Evolutionary conservation across 2,797 vertebrate species (phyloP).

Genomic region (Pseudochirops corinnae): DNA sequence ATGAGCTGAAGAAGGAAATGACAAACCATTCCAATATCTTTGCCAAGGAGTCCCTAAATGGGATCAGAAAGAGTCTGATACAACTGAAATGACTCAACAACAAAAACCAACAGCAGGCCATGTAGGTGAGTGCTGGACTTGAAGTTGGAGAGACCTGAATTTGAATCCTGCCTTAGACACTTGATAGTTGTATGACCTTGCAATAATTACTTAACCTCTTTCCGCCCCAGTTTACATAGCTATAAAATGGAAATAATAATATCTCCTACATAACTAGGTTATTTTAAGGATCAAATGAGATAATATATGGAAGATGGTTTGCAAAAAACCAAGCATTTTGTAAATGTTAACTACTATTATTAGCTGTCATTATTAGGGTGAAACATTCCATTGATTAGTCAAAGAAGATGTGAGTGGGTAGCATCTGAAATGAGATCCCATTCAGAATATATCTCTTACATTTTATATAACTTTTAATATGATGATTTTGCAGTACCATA

Average conservation of each 20-base stretch:
- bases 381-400: neutral
- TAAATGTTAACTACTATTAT: neutral
- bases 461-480: slow-evolving; percentile 45
- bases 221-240: neutral
- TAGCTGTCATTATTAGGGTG: neutral
- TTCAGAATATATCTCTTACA: slow-evolving; percentile 5
- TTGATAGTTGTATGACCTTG: neutral
- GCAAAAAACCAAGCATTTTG: neutral
- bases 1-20: neutral
- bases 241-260: neutral
- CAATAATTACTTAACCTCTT: neutral
- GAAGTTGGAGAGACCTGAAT: neutral
- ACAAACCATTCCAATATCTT: neutral
- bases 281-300: neutral
- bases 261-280: neutral
- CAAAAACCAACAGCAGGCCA: neutral
- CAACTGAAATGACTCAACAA: neutral
- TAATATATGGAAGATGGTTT: neutral
- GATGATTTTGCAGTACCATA: slow-evolving; percentile 18
- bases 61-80: neutral
- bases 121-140: neutral
- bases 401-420: slow-evolving; percentile 14
- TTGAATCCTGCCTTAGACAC: neutral
- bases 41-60: neutral
- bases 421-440: neutral